These are phyloP conservation scores for Pseudachorutes palmiensis DNA, from an alignment of 1,140 invertebrate species.

Conservation along the genomic window DNA sequence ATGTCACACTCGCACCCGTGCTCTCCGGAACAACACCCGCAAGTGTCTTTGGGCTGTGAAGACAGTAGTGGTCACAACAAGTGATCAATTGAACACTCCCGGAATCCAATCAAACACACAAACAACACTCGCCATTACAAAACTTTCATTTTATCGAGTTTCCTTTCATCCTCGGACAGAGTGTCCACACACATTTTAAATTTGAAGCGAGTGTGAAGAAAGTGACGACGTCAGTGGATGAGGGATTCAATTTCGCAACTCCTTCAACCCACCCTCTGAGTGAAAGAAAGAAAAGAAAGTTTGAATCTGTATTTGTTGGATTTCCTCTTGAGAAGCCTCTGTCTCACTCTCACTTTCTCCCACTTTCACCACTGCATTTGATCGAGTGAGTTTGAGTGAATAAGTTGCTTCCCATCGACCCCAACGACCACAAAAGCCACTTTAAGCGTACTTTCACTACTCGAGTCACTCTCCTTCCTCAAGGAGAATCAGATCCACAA, in stretches of 20 bases:
- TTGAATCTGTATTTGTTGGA: not conserved
- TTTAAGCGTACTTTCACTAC: not conserved
- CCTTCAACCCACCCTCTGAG: no score
- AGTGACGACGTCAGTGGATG: not conserved
- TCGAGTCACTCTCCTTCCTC: not conserved
- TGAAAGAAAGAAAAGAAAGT: slow-evolving; percentile 2
- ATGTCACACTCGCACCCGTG: slow-evolving; percentile 1
- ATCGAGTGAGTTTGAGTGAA: slow-evolving; percentile 13
- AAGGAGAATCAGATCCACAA: not conserved
- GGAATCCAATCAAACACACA: no score
- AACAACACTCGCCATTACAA: no score
- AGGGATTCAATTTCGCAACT: not conserved
- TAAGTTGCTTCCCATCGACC: slow-evolving; percentile 13
- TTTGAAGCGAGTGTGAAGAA: not conserved
- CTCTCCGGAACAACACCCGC: no score
- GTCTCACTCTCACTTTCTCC: slow-evolving; percentile 4
- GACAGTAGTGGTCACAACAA: no score
- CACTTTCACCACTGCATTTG: not conserved
- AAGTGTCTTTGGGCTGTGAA: no score
- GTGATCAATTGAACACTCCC: no score
- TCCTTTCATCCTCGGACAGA: no score
- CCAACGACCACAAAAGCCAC: slow-evolving; percentile 12
- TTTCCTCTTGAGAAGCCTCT: not conserved
- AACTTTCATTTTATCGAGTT: no score
- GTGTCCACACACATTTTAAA: no score